Base-by-base conservation (phyloP, 2,113 vertebrate genomes). In the Aramus guarauna region DNA sequence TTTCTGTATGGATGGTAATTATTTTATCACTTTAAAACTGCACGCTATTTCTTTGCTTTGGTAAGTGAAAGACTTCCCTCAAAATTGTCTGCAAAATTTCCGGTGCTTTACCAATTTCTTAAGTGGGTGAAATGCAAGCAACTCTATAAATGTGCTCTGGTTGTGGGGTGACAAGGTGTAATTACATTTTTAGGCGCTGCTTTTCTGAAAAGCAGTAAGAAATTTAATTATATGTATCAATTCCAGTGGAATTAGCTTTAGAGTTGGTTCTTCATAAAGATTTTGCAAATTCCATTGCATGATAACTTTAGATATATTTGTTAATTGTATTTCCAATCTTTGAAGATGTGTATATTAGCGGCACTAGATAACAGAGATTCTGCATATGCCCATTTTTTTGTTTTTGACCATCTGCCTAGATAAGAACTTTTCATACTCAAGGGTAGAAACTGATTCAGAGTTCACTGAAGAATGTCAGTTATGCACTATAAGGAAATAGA, bases 1-100 rank as follows among this genome's bases (percentile, higher is more conserved):
- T 76, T 74, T 73, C 43, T 74, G 0, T 74, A 16, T 68, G 27
- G 27, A 21, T 80, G 32, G 15, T 69, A 62, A n/a, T 74, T 55
- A 32, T 62, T 82, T 66, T 71, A 53, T 50, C 5, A 0, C 41
- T 94, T 85, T n/a, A 22, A 72, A 86, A 94, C 52, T 73, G 24
- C 22, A 9, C 0, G 0, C 16, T 85, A 1, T 30, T 56, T 36
- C 23, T 88, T 43, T 85, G 13, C 69, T 60, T 91, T 1, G 5
- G 34, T 52, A 82, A 77, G 34, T n/a, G 34, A 20, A 68, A 82
- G 30, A 45, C 85, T 73, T 90, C 69, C 21, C 23, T 78, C 1
- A 74, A 23, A 74, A 26, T 59, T 79, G 23, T 52, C 36, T 58
- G 53, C 39, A 68, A 50, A 90, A 59, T 85, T 71, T 93, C 39